A percentile compares a stretch with the other conserved stretches of the same genome.
These are phyloP conservation scores for Manis pentadactyla DNA, from an alignment of 2,797 vertebrate genomes.

Conservation along the genomic window DNA sequence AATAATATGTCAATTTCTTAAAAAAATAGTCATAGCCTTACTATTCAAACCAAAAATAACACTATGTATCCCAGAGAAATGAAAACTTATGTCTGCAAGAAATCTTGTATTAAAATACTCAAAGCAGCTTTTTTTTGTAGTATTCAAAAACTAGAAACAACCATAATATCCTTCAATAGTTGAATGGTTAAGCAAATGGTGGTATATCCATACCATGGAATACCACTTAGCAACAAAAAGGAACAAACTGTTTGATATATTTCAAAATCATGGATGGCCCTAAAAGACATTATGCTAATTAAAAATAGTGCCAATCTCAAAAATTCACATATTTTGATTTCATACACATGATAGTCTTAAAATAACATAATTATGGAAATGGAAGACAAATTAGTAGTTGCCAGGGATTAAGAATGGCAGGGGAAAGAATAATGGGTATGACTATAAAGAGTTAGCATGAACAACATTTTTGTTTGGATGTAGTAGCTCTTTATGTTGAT, in stretches of 20 bases:
- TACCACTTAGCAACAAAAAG: not conserved
- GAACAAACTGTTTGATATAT: not conserved
- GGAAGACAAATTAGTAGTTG: not conserved
- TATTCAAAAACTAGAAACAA: not conserved
- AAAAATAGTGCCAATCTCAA: not conserved
- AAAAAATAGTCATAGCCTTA: not conserved
- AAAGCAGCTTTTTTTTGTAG: not conserved
- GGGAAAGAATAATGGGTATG: not conserved
- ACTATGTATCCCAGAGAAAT: not conserved
- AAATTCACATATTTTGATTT: not conserved
- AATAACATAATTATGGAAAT: not conserved
- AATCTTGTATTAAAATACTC: not conserved
- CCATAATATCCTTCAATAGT: not conserved
- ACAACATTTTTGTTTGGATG: not conserved
- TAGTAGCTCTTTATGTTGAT: not conserved
- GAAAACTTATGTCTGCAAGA: not conserved
- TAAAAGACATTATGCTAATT: not conserved
- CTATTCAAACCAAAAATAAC: not conserved
- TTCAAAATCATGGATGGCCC: not conserved
- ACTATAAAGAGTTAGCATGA: not conserved
- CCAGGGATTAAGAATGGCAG: not conserved
- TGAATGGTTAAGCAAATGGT: not conserved
- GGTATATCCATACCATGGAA: not conserved
- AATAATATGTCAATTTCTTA: not conserved
- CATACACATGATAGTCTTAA: not conserved